Base-by-base conservation (phyloP, 2,888 invertebrate genomes). In the Mechanitis messenoides region DNA sequence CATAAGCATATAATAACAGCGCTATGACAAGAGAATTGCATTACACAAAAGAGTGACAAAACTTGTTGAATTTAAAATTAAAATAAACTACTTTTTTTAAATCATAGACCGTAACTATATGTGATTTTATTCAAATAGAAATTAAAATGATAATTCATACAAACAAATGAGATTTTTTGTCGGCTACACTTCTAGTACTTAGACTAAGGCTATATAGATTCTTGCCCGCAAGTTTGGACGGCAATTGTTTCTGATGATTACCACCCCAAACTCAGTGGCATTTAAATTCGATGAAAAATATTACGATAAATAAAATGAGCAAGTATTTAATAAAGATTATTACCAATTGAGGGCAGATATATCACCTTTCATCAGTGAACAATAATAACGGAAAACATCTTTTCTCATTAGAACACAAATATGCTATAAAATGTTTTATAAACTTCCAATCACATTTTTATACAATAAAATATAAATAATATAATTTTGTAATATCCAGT, bases 1-100 rank as follows among this genome's bases (percentile, higher is more conserved):
- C 71, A 76, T 71, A 80, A 83, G 83, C 82, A 78, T 80, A 77
- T 77, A 71, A 77, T 81, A 83, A 79, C 82, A 83, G 78, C 78
- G 69, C 73, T 71, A 73, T 63, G 55, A 57, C 57, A 47, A 46
- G 55, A 61, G 55, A 63, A 50, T 58, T 60, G 55, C 68, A 70
- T 70, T 71, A 73, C 72, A 72, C 70, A 74, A 69, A 70, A 70
- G 66, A 69, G 69, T 68, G 65, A 62, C 67, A 67, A 69, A 71
- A 59, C 55, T 58, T 61, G 28, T 55, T 58, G 33, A 62, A 67
- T 61, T 61, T 59, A 60, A 65, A 50, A 50, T 31, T 50, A 50
- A 50, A 50, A 50, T 50, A 50, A 50, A 3, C 7, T 50, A 50
- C 31, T 31, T 31, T 9, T 31, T 5, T n/a, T 47, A 3, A n/a